Percentiles rank a stretch among this genome's conserved stretches.
Conservation (phyloP, 1,140 invertebrate species). For the Galleria mellonella region DNA sequence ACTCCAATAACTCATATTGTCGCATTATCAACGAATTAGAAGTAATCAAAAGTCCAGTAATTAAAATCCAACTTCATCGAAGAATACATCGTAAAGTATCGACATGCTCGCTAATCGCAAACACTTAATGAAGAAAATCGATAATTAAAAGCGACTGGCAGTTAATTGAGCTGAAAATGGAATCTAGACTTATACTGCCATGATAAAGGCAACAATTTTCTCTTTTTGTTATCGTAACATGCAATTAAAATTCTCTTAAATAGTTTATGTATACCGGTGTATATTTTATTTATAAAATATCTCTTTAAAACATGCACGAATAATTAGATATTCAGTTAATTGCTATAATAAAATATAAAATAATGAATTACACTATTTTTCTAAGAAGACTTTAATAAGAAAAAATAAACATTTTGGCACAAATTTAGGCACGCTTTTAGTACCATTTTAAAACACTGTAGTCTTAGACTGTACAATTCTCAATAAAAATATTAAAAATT, state of each 20-base stretch:
- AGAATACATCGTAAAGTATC: conserved; percentile 52
- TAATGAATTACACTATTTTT: too few species aligned
- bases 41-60: conserved; percentile 42
- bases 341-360: too few species aligned
- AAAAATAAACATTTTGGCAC: too few species aligned
- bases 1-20: conserved; percentile 32
- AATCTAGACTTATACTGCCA: conserved; percentile 22
- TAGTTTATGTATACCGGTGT: too few species aligned
- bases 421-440: neutral
- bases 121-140: conserved; percentile 62
- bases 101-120: conserved; percentile 63
- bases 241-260: too few species aligned
- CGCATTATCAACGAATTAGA: conserved; percentile 35
- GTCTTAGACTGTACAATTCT: neutral
- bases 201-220: too few species aligned
- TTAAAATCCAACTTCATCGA: conserved; percentile 33
- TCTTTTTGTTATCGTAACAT: too few species aligned
- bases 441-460: neutral
- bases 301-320: too few species aligned
- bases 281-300: too few species aligned
- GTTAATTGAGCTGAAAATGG: conserved; percentile 67
- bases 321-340: too few species aligned
- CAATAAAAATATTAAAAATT: neutral
- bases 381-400: too few species aligned
- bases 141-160: conserved; percentile 53